These are phyloP conservation scores for Pheosia gnoma DNA, from an alignment of 2,888 invertebrate species.

Conservation along the genomic window DNA sequence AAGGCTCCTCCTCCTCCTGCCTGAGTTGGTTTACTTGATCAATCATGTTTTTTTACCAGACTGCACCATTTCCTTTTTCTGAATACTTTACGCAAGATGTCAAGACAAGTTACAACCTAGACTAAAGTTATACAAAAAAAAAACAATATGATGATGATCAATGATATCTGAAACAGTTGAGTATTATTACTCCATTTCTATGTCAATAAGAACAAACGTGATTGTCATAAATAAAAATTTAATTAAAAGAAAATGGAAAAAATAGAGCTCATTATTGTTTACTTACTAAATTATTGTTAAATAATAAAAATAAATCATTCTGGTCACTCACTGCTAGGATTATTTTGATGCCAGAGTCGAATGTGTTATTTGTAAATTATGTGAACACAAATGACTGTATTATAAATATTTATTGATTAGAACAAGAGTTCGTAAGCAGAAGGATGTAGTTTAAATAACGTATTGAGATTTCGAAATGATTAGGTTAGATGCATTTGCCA, in stretches of 20 bases:
- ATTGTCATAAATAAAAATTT: background rate
- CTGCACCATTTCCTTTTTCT: too few relatives aligned
- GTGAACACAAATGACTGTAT: constrained; percentile 7
- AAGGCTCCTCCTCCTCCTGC: too few relatives aligned
- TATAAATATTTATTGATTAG: constrained; percentile 67
- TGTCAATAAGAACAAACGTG: background rate
- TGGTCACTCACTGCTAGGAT: constrained; percentile 73
- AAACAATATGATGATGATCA: too few relatives aligned
- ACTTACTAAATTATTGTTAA: constrained; percentile 65
- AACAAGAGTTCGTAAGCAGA: constrained; percentile 50
- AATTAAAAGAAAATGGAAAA: constrained; percentile 23
- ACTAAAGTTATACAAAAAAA: too few relatives aligned
- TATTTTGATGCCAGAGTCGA: constrained; percentile 43
- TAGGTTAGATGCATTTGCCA: constrained; percentile 83
- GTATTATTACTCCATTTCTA: background rate
- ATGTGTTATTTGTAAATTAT: constrained; percentile 8
- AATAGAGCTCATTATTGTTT: constrained; percentile 52
- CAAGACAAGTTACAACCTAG: too few relatives aligned
- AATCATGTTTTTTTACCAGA: too few relatives aligned
- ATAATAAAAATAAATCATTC: constrained; percentile 60
- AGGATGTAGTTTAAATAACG: constrained; percentile 71
- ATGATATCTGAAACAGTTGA: too few relatives aligned
- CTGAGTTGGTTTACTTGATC: too few relatives aligned
- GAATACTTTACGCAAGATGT: too few relatives aligned
- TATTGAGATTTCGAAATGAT: constrained; percentile 74